These are phyloP conservation scores for Phrynosoma platyrhinos DNA, from an alignment of 2,113 vertebrate genomes.

Conservation along the genomic window DNA sequence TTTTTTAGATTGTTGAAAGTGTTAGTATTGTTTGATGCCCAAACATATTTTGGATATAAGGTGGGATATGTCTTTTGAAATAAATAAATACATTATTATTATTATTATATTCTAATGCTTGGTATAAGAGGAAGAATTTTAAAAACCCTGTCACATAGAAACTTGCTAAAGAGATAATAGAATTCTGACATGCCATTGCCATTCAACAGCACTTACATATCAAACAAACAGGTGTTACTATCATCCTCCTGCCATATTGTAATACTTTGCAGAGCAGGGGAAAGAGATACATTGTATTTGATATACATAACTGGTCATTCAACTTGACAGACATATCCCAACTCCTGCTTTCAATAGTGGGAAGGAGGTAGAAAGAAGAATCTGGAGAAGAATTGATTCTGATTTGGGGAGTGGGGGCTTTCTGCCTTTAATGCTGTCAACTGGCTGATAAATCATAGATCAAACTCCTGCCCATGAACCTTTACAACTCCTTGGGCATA, in stretches of 20 bases:
- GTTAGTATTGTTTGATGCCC: no score
- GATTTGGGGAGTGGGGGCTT: slow-evolving; percentile 49
- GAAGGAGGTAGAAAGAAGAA: slow-evolving; percentile 51
- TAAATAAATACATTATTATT: no score
- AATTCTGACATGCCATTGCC: slow-evolving; percentile 15
- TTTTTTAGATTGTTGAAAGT: no score
- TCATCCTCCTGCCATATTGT: neutral
- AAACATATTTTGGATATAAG: no score
- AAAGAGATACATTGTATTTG: slow-evolving; percentile 43
- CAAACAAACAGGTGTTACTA: slow-evolving; percentile 13
- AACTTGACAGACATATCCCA: slow-evolving; percentile 59
- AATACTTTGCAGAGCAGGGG: slow-evolving; percentile 46
- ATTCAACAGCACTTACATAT: slow-evolving; percentile 31
- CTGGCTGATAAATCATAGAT: slow-evolving; percentile 80
- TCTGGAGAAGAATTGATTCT: slow-evolving; percentile 69
- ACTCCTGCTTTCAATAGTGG: slow-evolving; percentile 29
- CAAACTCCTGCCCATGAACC: slow-evolving; percentile 76
- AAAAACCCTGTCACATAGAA: neutral
- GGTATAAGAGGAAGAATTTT: neutral
- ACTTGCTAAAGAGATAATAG: neutral
- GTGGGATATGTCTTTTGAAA: no score
- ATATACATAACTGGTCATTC: slow-evolving; percentile 54
- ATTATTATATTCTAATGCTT: no score
- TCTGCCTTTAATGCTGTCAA: slow-evolving; percentile 61
- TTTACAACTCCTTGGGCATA: slow-evolving; percentile 56